Percentiles rank a stretch among this genome's conserved stretches.
phyloP scores from a whole-genome alignment of 2,797 vertebrate species.

The Rallus crepitans region DNA sequence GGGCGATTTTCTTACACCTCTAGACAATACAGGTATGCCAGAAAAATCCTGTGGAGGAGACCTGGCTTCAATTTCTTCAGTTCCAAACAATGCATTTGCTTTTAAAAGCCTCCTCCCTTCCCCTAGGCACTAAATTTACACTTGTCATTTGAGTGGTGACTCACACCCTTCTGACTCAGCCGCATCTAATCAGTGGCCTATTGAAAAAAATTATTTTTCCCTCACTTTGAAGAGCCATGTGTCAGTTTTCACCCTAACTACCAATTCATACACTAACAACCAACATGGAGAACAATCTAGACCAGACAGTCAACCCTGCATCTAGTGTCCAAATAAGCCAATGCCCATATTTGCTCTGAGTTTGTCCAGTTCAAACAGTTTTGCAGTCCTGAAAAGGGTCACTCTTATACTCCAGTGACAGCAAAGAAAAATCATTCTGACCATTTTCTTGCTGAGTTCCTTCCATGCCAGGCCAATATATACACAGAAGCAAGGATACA shows the following conservation, averaged over 20 bases:
- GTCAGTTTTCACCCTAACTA: constrained; percentile 49
- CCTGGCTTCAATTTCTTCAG: constrained; percentile 30
- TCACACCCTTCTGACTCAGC: constrained; percentile 71
- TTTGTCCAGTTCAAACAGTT: not conserved
- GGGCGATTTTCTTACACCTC: constrained; percentile 54
- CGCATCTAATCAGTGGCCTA: constrained; percentile 64
- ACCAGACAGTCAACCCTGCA: not conserved
- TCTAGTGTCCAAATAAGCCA: not conserved
- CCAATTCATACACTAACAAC: not conserved
- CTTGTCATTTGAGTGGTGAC: constrained; percentile 68
- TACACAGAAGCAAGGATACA: not conserved
- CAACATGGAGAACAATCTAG: constrained; percentile 16
- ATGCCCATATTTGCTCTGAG: not conserved
- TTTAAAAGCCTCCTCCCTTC: constrained; percentile 51
- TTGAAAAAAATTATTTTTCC: constrained; percentile 61
- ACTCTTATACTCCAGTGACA: not conserved
- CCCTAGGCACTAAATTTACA: constrained; percentile 61
- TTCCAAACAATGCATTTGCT: constrained; percentile 50
- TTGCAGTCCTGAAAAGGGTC: not conserved
- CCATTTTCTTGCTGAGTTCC: not conserved
- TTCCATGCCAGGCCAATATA: not conserved
- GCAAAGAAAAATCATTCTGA: not conserved
- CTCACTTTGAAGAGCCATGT: constrained; percentile 48
- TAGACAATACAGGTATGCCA: constrained; percentile 28
- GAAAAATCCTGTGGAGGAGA: constrained; percentile 33